Base-by-base conservation (phyloP, 2,797 vertebrate species). In the Eulemur albifrons region DNA sequence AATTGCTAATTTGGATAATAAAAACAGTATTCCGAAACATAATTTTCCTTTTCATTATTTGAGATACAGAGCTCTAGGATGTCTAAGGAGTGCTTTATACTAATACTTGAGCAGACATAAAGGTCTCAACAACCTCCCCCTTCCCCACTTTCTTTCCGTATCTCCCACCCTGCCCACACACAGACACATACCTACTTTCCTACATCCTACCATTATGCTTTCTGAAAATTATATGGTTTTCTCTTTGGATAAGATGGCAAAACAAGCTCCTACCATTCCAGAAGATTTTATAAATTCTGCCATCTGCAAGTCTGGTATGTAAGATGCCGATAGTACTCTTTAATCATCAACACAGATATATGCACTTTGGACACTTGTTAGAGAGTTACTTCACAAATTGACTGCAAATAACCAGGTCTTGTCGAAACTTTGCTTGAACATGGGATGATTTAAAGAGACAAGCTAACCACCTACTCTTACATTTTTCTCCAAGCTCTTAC, bases 281-380 rank as follows among this genome's bases (percentile, higher is more conserved):
- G 69, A 40, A 95, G 93, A 89, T 80, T 88, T 77, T 92, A 80
- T 96, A 84, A 97, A 88, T 54, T 88, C 93, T 92, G 61, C 80
- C 89, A 84, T 84, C 93, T 94, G 95, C 65, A 88, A 92, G 87
- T 93, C 80, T 96, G 94, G 94, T 88, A 70, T 84, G 90, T 80
- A 59, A 63, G 70, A 77, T 7, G 54, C 27, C 43, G n/a, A 0
- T 4, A 90, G 57, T 76, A 61, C 70, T 84, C 80, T 97, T 94
- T 94, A 96, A 96, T 97, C 80, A 94, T 65, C 38, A 90, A 43
- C 48, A 67, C 27, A 92, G 76, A 73, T 65, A 92, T 61, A 52
- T 87, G 45, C 1, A 52, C 92, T 95, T 72, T 93, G 87, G 93
- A 80, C 83, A 76, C 70, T 92, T 92, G 69, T 96, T 86, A 88